Percentiles rank a stretch among this genome's conserved stretches.
phyloP scores from a whole-genome alignment of 2,888 invertebrate species.

The Hydraecia micacea region DNA sequence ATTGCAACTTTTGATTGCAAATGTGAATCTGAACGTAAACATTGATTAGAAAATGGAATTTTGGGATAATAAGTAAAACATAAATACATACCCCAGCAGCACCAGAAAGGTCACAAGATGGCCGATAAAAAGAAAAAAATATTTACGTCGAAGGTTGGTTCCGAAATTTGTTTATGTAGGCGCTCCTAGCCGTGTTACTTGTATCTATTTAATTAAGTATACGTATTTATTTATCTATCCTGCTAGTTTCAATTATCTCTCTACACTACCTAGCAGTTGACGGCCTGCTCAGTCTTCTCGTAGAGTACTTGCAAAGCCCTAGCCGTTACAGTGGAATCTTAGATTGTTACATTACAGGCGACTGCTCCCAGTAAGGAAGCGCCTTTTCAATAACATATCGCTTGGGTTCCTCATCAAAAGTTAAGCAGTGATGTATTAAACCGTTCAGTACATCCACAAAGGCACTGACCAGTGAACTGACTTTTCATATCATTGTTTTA shows the following conservation, averaged over 20 bases:
- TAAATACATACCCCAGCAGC: background rate
- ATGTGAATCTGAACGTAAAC: slow-evolving; percentile 21
- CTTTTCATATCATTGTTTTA: background rate
- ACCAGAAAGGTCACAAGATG: slow-evolving; percentile 67
- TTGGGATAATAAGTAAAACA: background rate
- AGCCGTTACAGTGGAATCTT: background rate
- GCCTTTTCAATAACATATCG: background rate
- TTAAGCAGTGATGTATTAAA: background rate
- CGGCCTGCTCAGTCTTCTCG: background rate
- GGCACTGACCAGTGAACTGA: background rate
- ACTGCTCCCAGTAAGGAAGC: background rate
- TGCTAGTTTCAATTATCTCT: background rate
- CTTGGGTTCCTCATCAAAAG: background rate
- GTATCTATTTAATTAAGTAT: background rate
- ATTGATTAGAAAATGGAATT: background rate
- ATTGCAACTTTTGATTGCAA: background rate
- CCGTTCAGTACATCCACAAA: background rate
- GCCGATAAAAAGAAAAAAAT: slow-evolving; percentile 89
- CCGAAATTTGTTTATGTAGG: background rate
- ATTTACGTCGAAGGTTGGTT: slow-evolving; percentile 78
- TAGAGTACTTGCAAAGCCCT: background rate
- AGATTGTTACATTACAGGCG: background rate
- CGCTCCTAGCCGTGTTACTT: background rate
- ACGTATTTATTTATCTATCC: background rate
- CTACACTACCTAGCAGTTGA: background rate